phyloP scores from a whole-genome alignment of 2,113 vertebrate genomes.

The Microtus ochrogaster region DNA sequence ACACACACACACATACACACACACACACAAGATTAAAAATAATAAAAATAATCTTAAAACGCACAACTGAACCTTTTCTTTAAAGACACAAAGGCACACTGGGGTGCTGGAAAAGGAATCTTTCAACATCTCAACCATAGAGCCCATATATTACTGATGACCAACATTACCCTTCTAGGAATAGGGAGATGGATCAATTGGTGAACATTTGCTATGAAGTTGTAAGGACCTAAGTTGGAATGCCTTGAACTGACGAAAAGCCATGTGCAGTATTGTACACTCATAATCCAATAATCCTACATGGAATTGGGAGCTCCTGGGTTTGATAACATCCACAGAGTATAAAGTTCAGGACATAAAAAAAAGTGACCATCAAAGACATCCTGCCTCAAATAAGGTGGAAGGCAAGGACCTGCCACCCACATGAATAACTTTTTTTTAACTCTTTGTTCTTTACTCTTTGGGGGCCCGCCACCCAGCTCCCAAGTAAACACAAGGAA shows the following conservation, averaged over 20 bases:
- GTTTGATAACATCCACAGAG: too few relatives aligned
- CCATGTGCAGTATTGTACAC: too few relatives aligned
- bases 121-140: neutral
- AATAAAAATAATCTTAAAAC: neutral
- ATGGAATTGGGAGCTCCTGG: neutral
- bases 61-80: neutral
- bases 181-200: neutral
- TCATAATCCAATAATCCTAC: neutral
- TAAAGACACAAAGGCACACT: neutral
- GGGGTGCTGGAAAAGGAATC: neutral
- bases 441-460: neutral
- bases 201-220: neutral
- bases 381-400: neutral
- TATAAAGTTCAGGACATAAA: neutral
- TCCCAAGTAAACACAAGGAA: neutral
- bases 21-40: neutral
- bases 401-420: neutral
- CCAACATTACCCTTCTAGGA: neutral
- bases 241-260: neutral
- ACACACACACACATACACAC: neutral
- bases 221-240: neutral
- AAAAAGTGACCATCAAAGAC: neutral
- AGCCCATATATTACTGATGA: neutral
- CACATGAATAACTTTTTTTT: neutral
- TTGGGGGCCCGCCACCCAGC: neutral